Evolutionary conservation across 2,113 vertebrate genomes (phyloP).

Genomic region (Australoheros scitulus): DNA sequence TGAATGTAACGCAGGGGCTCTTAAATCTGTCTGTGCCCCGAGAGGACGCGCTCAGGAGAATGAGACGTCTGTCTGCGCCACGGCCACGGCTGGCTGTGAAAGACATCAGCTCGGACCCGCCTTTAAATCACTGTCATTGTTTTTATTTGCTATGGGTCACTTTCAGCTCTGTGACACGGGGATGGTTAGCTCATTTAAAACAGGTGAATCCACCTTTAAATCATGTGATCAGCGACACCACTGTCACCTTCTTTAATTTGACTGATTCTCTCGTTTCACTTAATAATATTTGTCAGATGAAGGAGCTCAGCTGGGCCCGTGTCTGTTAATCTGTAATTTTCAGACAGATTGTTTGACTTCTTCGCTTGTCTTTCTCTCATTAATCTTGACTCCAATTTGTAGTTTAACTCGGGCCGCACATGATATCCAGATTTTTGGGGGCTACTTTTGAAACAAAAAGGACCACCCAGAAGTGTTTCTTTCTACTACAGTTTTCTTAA

Average conservation of each 20-base stretch:
- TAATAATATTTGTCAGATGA: constrained; percentile 11
- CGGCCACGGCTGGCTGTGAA: constrained; percentile 63
- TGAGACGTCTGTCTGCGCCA: constrained; percentile 63
- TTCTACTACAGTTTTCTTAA: constrained; percentile 11
- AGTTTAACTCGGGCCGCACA: constrained; percentile 62
- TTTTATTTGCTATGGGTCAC: constrained; percentile 33
- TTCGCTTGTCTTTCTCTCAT: constrained; percentile 56
- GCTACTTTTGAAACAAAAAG: constrained; percentile 38
- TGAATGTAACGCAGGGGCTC: constrained; percentile 58
- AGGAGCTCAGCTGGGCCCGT: neutral
- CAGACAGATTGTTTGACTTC: constrained; percentile 56
- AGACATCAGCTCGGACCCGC: constrained; percentile 48
- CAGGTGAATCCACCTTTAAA: constrained; percentile 29
- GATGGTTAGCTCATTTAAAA: constrained; percentile 12
- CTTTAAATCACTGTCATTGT: constrained; percentile 54
- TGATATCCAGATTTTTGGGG: constrained; percentile 68
- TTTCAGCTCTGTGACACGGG: constrained; percentile 2
- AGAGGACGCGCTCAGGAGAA: constrained; percentile 50
- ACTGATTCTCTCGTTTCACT: neutral
- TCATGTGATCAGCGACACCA: neutral
- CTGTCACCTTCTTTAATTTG: neutral
- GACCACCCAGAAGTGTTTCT: constrained; percentile 72
- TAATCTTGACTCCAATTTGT: constrained; percentile 68
- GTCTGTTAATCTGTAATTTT: constrained; percentile 37
- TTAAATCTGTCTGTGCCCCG: constrained; percentile 54